Conservation (phyloP, 2,797 vertebrate genomes). For the Chaunax sp. region DNA sequence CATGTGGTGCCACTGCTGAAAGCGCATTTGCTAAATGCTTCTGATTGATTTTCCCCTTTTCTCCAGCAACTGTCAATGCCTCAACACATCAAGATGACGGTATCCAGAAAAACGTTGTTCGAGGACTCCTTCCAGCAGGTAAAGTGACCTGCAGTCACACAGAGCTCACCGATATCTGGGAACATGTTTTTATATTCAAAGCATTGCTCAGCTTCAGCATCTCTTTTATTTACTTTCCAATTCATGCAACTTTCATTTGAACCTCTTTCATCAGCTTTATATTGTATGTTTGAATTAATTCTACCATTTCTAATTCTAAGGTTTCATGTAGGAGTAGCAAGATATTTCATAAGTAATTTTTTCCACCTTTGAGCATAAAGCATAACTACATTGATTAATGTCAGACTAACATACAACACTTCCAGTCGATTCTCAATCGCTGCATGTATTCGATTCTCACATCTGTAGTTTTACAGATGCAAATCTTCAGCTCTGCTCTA, state of each 20-base stretch:
- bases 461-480: not conserved
- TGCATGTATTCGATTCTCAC: not conserved
- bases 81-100: slow-evolving; percentile 97
- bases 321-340: too few species aligned
- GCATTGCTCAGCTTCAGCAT: not conserved
- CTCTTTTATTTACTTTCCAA: too few species aligned
- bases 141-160: slow-evolving; percentile 13
- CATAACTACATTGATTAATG: too few species aligned
- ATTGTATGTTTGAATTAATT: too few species aligned
- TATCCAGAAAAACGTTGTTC: slow-evolving; percentile 94
- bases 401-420: too few species aligned
- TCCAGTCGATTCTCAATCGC: too few species aligned
- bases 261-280: too few species aligned
- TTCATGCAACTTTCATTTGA: too few species aligned
- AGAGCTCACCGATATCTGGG: not conserved
- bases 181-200: not conserved
- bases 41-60: slow-evolving; percentile 1
- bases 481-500: too few species aligned
- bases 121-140: slow-evolving; percentile 99
- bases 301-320: not conserved
- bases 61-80: slow-evolving; percentile 94
- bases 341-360: too few species aligned
- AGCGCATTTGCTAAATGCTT: not conserved
- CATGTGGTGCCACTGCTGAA: not conserved
- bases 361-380: too few species aligned